Conservation (phyloP, 2,888 invertebrate genomes). For the Trisateles emortualis region DNA sequence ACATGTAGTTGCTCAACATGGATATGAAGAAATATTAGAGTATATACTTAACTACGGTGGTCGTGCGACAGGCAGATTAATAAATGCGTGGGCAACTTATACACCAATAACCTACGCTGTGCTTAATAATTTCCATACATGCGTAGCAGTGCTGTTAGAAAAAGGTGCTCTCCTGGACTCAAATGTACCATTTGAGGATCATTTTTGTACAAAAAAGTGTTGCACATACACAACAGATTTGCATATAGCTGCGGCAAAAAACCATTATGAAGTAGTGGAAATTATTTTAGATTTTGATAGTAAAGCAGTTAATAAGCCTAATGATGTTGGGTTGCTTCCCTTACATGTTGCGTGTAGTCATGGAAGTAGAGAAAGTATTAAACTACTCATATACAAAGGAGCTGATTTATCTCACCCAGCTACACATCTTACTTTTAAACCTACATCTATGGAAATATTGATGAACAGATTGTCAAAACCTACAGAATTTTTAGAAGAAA, state of each 20-base stretch:
- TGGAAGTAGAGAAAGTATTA: constrained; percentile 83
- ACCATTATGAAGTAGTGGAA: constrained; percentile 59
- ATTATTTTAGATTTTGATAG: constrained; percentile 62
- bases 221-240: constrained; percentile 57
- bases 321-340: constrained; percentile 19
- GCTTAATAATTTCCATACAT: constrained; percentile 12
- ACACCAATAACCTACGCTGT: constrained; percentile 32
- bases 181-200: neutral
- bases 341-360: constrained; percentile 68
- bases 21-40: constrained; percentile 51
- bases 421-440: constrained; percentile 25
- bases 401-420: constrained; percentile 53
- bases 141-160: constrained; percentile 48
- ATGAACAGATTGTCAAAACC: too few species aligned
- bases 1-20: constrained; percentile 74
- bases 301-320: constrained; percentile 47
- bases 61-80: neutral
- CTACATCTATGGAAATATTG: too few species aligned
- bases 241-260: constrained; percentile 69
- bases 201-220: neutral
- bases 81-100: neutral
- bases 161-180: constrained; percentile 32
- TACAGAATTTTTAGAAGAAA: too few species aligned
- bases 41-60: constrained; percentile 9
- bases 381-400: constrained; percentile 62